Percentiles rank a stretch among this genome's conserved stretches.
These are phyloP conservation scores for Helicoverpa zea DNA, from an alignment of 1,140 invertebrate species.

Conservation along the genomic window DNA sequence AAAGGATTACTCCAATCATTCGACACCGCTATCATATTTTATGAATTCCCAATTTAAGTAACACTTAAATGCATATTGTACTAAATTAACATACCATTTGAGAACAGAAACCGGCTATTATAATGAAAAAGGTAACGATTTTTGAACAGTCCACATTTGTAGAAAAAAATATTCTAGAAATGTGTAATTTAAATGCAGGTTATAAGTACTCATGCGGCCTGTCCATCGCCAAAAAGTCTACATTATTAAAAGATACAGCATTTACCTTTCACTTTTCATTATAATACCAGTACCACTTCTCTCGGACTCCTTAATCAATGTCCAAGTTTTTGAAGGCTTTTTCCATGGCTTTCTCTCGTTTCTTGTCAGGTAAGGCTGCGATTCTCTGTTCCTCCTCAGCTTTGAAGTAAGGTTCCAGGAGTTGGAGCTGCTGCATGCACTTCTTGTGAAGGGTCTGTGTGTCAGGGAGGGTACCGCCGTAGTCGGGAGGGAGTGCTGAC, in stretches of 20 bases:
- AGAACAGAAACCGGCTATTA: neutral
- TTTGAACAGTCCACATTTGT: neutral
- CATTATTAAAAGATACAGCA: slow-evolving; percentile 1
- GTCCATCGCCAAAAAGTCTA: slow-evolving; percentile 9
- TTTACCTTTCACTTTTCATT: slow-evolving; percentile 26
- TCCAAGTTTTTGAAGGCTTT: slow-evolving; percentile 79
- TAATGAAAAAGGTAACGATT: neutral
- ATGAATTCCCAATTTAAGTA: neutral
- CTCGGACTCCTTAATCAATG: slow-evolving; percentile 68
- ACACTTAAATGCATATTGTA: slow-evolving; percentile 30
- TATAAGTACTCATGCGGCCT: neutral
- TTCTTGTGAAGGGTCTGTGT: slow-evolving; percentile 78
- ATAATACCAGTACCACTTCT: neutral
- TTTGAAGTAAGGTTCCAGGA: slow-evolving; percentile 77
- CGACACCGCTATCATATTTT: neutral
- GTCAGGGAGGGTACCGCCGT: slow-evolving; percentile 78
- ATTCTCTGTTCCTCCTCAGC: slow-evolving; percentile 78
- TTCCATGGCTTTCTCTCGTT: slow-evolving; percentile 76
- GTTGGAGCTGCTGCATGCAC: slow-evolving; percentile 73
- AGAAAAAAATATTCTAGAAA: neutral
- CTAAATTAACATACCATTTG: slow-evolving; percentile 3
- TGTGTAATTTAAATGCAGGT: neutral
- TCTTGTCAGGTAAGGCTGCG: slow-evolving; percentile 75
- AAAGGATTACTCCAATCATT: neutral
- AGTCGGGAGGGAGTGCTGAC: slow-evolving; percentile 74